These are phyloP conservation scores for Carcharodon carcharias DNA, from an alignment of 2,797 vertebrate genomes.

Conservation along the genomic window DNA sequence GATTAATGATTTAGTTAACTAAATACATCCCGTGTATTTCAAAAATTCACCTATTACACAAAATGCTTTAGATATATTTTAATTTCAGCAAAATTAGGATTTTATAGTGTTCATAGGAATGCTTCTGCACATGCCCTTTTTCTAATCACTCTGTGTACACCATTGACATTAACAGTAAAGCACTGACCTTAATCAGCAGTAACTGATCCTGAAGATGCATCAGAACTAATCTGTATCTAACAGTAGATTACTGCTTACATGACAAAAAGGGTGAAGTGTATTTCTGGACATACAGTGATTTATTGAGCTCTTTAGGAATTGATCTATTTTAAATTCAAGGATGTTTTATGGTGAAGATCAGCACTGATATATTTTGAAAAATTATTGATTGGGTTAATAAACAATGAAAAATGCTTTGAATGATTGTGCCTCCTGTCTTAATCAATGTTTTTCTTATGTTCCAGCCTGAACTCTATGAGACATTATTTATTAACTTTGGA, in stretches of 20 bases:
- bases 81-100: neutral
- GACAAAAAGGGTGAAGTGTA: neutral
- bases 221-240: neutral
- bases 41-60: neutral
- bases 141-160: neutral
- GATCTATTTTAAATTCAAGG: neutral
- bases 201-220: neutral
- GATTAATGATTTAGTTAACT: neutral
- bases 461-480: neutral
- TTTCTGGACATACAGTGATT: neutral
- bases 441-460: neutral
- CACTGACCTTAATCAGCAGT: neutral
- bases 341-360: neutral
- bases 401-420: neutral
- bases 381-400: conserved; percentile 9
- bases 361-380: neutral
- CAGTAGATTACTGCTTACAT: neutral
- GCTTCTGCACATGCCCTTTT: neutral
- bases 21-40: neutral
- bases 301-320: neutral
- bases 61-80: neutral
- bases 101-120: neutral
- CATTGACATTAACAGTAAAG: neutral
- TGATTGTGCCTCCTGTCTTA: neutral
- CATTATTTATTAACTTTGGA: neutral